Base-by-base conservation (phyloP, 2,797 vertebrate species). In the Emys orbicularis region DNA sequence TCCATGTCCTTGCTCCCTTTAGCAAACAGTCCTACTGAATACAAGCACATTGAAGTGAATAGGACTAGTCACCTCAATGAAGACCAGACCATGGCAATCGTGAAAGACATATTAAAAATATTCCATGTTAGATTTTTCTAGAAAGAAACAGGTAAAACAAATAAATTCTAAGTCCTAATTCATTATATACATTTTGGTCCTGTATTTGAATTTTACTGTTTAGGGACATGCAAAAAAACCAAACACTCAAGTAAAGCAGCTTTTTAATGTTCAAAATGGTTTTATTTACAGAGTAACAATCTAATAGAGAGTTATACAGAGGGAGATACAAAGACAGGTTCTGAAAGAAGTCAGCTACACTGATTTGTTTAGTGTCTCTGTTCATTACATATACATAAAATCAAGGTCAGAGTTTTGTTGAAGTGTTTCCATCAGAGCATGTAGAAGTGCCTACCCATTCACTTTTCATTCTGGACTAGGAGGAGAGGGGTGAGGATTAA, bases 371-470 rank as follows among this genome's bases (percentile, higher is more conserved):
- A 37, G n/a, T 76, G 13, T 16, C 6, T 27, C 50, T 0, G 3
- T 47, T 81, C 54, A 50, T 37, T 1, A 81, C 16, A 84, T 25
- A 56, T 23, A 8, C 0, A 1, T 76, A 56, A 85, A 94, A 79
- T 21, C 76, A 85, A 91, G 10, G 18, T 56, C 44, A 95, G 89
- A 13, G 44, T 56, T 89, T 86, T 6, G 13, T 25, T 34, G 37
- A 31, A 65, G 34, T 84, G 44, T 83, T 65, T 41, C 11, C 0
- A 59, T 6, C 83, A 65, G 92, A 87, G 80, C 72, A 27, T 84
- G 57, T 37, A 72, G 27, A 10, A 47, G 7, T 27, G 90, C 92
- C 92, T 94, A 89, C 92, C 89, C 93, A 88, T 23, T 94, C 56
- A 72, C 89, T 79, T 68, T 57, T 87, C 56, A 88, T n/a, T 79